Evolutionary conservation across 2,888 invertebrate genomes (phyloP), one percentile per base, ranked within the genome.

Genomic region (Platycnemis pennipes): DNA sequence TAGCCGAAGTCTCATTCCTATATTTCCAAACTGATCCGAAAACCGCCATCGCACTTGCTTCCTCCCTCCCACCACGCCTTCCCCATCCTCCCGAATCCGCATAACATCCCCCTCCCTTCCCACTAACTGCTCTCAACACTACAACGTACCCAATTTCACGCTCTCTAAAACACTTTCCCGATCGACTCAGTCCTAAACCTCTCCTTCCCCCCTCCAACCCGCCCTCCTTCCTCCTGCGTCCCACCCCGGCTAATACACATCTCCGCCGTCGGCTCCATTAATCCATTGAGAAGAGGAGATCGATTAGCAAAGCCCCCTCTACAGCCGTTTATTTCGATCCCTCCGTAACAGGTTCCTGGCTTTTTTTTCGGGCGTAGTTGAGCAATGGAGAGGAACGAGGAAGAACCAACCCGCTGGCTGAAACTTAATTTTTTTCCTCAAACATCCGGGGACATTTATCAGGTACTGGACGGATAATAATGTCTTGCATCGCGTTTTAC

Each of bases 141-240:
- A 31, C 53, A 37, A 49, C 44, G 88, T 49, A 56, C 89, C 53
- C 89, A 89, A 89, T 89, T 89, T 89, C 89, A 89, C 89, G 89
- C 89, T 89, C 89, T 89, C 89, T 89, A 89, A 89, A 89, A 89
- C 53, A 89, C 89, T 89, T 89, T 89, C 89, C 89, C 89, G 89
- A 53, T 89, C 49, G 56, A 89, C 89, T 31, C 49, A 46, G 88
- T 31, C 88, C 53, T 46, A 88, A 88, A 31, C 88, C 49, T 88
- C 88, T 31, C 49, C 49, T 53, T 31, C 31, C 31, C 88, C 49
- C 22, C 26, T 53, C 31, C 49, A 5, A 16, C n/a, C 49, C 49
- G 19, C 44, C 8, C 46, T 49, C 88, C 5, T 2, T 16, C 88
- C 88, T 31, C 49, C 46, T 45, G 31, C 49, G 26, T n/a, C 44